These are phyloP conservation scores for Neofelis nebulosa DNA, from an alignment of 2,113 vertebrate species.

Conservation along the genomic window DNA sequence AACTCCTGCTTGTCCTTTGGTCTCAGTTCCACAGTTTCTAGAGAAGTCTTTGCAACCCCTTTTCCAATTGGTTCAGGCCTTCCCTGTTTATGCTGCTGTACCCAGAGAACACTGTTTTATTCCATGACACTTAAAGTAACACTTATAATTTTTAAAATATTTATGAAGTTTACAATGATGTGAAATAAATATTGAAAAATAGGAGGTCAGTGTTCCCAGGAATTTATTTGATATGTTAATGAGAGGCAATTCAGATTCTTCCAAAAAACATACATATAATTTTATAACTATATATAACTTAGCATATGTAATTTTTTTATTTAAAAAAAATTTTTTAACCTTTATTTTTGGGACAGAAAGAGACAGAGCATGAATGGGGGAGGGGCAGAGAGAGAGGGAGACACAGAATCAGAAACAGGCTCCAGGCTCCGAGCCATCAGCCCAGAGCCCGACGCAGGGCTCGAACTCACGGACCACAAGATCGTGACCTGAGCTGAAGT, in stretches of 20 bases:
- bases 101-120: not conserved
- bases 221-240: not conserved
- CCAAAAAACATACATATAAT: not conserved
- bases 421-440: too few species aligned
- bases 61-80: not conserved
- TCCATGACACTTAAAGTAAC: not conserved
- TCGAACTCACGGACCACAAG: too few species aligned
- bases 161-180: not conserved
- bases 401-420: too few species aligned
- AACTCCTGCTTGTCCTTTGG: not conserved
- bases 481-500: too few species aligned
- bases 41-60: not conserved
- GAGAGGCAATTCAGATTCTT: not conserved
- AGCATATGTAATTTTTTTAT: not conserved
- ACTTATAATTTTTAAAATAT: not conserved
- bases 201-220: not conserved
- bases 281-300: not conserved
- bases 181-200: not conserved
- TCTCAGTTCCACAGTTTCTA: not conserved
- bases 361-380: too few species aligned
- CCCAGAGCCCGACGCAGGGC: rapidly evolving
- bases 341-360: too few species aligned
- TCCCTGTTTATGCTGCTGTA: not conserved
- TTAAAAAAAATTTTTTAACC: too few species aligned
- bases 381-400: too few species aligned